Evolutionary conservation across 2,888 invertebrate genomes (phyloP).

Genomic region (Plagodis dolabraria): DNA sequence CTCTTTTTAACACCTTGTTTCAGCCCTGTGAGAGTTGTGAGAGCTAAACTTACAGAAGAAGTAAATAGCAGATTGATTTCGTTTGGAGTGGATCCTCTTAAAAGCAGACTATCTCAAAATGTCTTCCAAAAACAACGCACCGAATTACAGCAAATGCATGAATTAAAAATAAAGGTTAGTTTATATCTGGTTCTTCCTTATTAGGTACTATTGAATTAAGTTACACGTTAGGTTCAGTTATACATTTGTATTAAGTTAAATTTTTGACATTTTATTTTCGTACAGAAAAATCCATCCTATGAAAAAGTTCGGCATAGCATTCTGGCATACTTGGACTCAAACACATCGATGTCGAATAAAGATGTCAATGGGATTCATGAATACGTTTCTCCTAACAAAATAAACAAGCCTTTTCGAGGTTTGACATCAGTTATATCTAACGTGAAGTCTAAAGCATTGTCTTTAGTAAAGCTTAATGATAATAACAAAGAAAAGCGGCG

Average conservation of each 20-base stretch:
- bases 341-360: conserved; percentile 42
- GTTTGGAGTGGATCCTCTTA: conserved; percentile 87
- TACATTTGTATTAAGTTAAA: not conserved
- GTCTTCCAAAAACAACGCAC: conserved; percentile 84
- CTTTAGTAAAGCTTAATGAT: conserved; percentile 75
- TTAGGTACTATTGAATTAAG: no score
- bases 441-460: conserved; percentile 81
- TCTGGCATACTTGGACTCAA: conserved; percentile 72
- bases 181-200: not conserved
- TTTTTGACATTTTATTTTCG: conserved; percentile 37
- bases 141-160: conserved; percentile 84
- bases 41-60: conserved; percentile 77
- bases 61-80: conserved; percentile 83
- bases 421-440: conserved; percentile 79
- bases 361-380: conserved; percentile 46
- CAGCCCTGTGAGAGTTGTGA: conserved; percentile 71
- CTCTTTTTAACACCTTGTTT: conserved; percentile 28
- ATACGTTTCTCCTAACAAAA: conserved; percentile 63
- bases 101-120: conserved; percentile 82
- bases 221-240: not conserved
- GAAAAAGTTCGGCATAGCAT: conserved; percentile 76
- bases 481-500: conserved; percentile 52
- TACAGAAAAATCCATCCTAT: conserved; percentile 77
- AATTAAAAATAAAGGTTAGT: conserved; percentile 83
- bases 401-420: conserved; percentile 56